Base-by-base conservation (phyloP, 2,888 invertebrate genomes). In the Lordiphosa andalusiaca region DNA sequence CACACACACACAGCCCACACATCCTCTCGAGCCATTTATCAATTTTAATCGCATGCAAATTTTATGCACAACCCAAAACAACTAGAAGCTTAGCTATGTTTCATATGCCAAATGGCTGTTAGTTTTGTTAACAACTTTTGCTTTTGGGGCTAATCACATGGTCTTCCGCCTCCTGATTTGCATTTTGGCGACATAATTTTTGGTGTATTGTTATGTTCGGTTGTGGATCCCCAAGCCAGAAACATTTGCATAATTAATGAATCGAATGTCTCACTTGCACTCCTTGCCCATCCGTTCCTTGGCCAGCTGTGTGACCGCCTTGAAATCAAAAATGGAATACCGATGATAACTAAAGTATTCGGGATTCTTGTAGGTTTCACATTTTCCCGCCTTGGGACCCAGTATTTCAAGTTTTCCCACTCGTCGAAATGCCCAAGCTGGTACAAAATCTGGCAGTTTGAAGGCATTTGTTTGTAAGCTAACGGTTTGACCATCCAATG, bases 21-120 rank as follows among this genome's bases (percentile, higher is more conserved):
- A 49, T 38, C 23, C 46, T 40, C 52, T 36, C 38, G 36, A 30
- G 35, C 72, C 60, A 80, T 71, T 83, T 83, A 80, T 80, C 81
- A 81, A 69, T 77, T 65, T 68, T 81, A 78, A 78, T 84, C 64
- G 57, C 67, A 78, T 78, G 77, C 68, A 73, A 81, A 78, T 78
- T 78, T 77, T 84, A 78, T 78, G 77, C 77, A 84, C 77, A 67
- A 54, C 37, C 57, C 65, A 76, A 76, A 16, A 16, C 16, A 55
- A 62, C 66, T 55, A 52, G 53, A 13, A 39, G 21, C 47, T 30
- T 30, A 58, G 55, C 51, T 63, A 69, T 64, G 60, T 54, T 66
- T 65, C 59, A 69, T 73, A 59, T 69, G 65, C 66, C 65, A 73
- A 60, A 41, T 44, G 13, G 35, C 21, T 38, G 60, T 73, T 71